Percentiles rank a stretch among this genome's conserved stretches.
phyloP scores from a whole-genome alignment of 2,113 vertebrate species.

The Catharus bicknelli region DNA sequence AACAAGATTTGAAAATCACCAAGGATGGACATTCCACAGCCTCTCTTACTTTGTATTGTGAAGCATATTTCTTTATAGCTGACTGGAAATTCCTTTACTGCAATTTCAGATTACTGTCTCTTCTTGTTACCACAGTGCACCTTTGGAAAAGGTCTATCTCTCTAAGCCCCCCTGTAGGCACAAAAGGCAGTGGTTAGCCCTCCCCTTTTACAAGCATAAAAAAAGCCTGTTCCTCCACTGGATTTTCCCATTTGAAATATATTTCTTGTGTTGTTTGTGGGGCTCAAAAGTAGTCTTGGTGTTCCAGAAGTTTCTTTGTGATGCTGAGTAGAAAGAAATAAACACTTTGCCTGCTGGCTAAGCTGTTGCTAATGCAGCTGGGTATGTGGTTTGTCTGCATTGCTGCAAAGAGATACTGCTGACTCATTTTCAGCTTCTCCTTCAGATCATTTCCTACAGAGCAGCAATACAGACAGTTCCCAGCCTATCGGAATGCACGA shows the following conservation, averaged over 20 bases:
- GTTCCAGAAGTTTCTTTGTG: background rate
- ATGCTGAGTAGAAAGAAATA: background rate
- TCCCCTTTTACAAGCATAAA: background rate
- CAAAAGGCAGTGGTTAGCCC: background rate
- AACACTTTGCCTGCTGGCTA: background rate
- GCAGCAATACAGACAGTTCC: background rate
- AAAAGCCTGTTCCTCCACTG: background rate
- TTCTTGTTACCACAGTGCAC: background rate
- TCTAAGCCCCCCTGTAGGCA: background rate
- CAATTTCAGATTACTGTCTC: background rate
- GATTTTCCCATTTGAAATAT: background rate
- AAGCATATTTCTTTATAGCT: background rate
- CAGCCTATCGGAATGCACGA: background rate
- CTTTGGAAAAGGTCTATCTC: background rate
- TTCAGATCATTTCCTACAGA: background rate
- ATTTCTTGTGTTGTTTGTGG: background rate
- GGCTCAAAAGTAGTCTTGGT: background rate
- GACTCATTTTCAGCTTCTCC: slow-evolving; percentile 29
- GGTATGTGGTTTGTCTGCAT: background rate
- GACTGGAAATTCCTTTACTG: background rate
- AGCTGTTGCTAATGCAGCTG: background rate
- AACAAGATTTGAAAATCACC: background rate
- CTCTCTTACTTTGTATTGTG: background rate
- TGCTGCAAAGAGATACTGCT: slow-evolving; percentile 29
- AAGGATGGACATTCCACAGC: background rate